Evolutionary conservation across 2,888 invertebrate genomes (phyloP), one percentile per base, ranked within the genome.

Genomic region (Cataglyphis altisquamis): DNA sequence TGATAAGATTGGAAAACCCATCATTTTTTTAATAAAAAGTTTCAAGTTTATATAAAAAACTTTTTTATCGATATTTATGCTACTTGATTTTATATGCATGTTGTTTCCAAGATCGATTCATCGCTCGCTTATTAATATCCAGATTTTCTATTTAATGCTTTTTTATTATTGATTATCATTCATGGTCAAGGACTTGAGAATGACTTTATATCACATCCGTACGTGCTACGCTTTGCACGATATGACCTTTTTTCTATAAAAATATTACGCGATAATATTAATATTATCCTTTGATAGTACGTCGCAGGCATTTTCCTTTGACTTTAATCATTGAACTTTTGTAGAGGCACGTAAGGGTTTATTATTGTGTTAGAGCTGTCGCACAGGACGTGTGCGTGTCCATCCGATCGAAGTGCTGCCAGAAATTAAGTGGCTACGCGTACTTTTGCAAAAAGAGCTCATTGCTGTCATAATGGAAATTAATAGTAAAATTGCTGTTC

Each of bases 401-500:
- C 45, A 21, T 52, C 21, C 9, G 32, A 57, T 68, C 48, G 78
- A 45, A 68, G 78, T 60, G 73, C 45, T 45, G 60, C 18, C 73
- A 72, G 45, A 45, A 60, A 80, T 72, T 80, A 81, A 77, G 60
- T 52, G 57, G 41, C 41, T 60, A 52, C 48, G 60, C 57, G 66
- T 67, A 36, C 64, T 62, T 86, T 63, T 70, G 48, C 70, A 78
- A 82, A 84, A 87, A 88, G 82, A 82, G 75, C 85, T 85, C 77
- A 87, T 89, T 86, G 83, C 62, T 77, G 64, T 41, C 70, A 63
- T 86, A 82, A 89, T 89, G 86, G 80, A 82, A 84, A 87, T 86
- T 89, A 85, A 84, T 84, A 86, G 81, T 87, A 83, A 86, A 89
- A 89, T 89, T 84, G 70, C 39, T 68, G 55, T 48, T 87, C 88